Evolutionary conservation across 2,888 invertebrate species (phyloP).

Genomic region (Chouioia cunea): DNA sequence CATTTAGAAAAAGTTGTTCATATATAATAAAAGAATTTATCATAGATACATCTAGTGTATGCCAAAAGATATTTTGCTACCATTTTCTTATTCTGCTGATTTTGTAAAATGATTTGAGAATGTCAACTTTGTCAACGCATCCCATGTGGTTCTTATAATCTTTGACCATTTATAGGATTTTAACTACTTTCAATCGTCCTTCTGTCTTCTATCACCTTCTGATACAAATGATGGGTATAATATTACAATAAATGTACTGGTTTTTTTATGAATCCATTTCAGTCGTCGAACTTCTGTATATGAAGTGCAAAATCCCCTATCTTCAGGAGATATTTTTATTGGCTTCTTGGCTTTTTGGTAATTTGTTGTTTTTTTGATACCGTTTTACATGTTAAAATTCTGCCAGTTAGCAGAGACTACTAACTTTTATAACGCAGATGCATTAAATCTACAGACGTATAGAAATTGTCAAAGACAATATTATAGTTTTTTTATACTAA

Average conservation of each 20-base stretch:
- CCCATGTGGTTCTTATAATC: slow-evolving; percentile 58
- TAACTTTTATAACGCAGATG: no score
- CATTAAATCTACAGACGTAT: no score
- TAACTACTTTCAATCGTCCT: slow-evolving; percentile 49
- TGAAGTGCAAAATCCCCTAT: no score
- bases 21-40: slow-evolving; percentile 21
- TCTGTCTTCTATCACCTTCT: slow-evolving; percentile 51
- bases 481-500: no score
- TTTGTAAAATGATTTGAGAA: slow-evolving; percentile 51
- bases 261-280: slow-evolving; percentile 56
- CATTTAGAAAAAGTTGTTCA: background rate
- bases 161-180: slow-evolving; percentile 51
- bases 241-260: slow-evolving; percentile 50
- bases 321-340: no score
- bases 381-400: no score
- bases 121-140: slow-evolving; percentile 57
- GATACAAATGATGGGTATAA: slow-evolving; percentile 48
- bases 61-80: slow-evolving; percentile 57
- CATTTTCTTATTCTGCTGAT: slow-evolving; percentile 57
- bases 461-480: no score
- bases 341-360: no score
- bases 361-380: no score
- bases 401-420: no score
- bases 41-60: slow-evolving; percentile 14
- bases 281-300: no score